Evolutionary conservation across 2,113 vertebrate genomes (phyloP), one percentile per base, ranked within the genome.

Genomic region (Lasiurus cinereus): DNA sequence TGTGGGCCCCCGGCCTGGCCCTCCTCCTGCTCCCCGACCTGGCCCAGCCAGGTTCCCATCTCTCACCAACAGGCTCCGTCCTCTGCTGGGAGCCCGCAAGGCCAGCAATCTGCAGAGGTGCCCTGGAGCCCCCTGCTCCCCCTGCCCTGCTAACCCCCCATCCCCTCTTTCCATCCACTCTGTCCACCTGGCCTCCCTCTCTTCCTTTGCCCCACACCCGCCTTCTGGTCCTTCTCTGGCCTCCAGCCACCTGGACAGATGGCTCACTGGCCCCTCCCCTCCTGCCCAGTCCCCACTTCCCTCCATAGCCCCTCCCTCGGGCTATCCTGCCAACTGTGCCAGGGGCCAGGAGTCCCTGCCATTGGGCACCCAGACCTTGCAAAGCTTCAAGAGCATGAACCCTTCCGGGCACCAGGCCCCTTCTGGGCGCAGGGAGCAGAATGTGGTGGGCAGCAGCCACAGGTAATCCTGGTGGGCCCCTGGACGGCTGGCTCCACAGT

Each of bases 381-480:
- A 29, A 15, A 66, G 64, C 12, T 66, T 64, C 24, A 5, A 27
- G 62, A 64, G 11, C 29, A 27, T 16, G 43, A n/a, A 12, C 15
- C 74, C 83, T 52, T 31, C 70, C 2, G 13, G 31, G 8, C 0
- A 0, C 8, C 39, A 31, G 39, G 52, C 31, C 15, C 74, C 83
- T 39, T 29, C 70, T 2, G 31, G 31, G 6, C 0, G 0, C 59
- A 62, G n/a, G 9, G 54, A 22, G 6, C 27, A 22, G 76, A 36
- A 36, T 0, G 0, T 0, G 13, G 14, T 21, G 39, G 36, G 69
- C 36, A 1, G 15, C 29, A 4, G 8, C 29, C 59, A 27, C 4
- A n/a, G 4, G 59, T 52, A 18, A 64, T 39, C 43, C 62, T 29
- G 21, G 19, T 1, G n/a, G 70, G 4, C 14, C 19, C 21, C 31